Conservation (phyloP, 2,113 vertebrate genomes). For the Paratilapia polleni region DNA sequence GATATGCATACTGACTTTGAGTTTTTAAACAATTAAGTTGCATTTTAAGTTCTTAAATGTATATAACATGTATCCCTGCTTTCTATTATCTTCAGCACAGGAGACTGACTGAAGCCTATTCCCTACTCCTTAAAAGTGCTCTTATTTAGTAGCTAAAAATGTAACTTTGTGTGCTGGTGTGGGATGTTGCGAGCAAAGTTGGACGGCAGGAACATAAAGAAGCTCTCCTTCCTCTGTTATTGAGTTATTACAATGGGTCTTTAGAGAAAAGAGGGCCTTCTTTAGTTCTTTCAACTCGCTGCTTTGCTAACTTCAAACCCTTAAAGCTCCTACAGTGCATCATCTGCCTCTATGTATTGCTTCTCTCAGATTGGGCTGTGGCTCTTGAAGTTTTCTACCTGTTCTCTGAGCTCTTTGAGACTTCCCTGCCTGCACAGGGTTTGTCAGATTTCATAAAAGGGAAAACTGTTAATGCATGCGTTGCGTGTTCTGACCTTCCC, state of each 20-base stretch:
- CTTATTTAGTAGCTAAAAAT: conserved; percentile 26
- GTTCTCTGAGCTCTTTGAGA: conserved; percentile 66
- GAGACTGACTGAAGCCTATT: neutral
- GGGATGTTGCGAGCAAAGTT: conserved; percentile 48
- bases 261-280: conserved; percentile 71
- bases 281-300: conserved; percentile 68
- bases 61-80: neutral
- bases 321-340: conserved; percentile 61
- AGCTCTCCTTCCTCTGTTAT: conserved; percentile 60
- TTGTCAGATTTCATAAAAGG: conserved; percentile 70
- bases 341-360: conserved; percentile 64
- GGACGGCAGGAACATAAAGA: conserved; percentile 40
- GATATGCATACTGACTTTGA: neutral
- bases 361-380: conserved; percentile 62
- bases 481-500: conserved; percentile 65
- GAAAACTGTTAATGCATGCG: conserved; percentile 72
- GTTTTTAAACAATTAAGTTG: neutral
- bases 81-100: neutral
- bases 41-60: neutral
- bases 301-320: conserved; percentile 73
- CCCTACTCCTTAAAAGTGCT: conserved; percentile 11
- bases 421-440: conserved; percentile 42
- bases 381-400: conserved; percentile 72
- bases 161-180: conserved; percentile 14
- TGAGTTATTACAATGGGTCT: conserved; percentile 72